Evolutionary conservation across 2,113 vertebrate genomes (phyloP).

Genomic region (Athene noctua): DNA sequence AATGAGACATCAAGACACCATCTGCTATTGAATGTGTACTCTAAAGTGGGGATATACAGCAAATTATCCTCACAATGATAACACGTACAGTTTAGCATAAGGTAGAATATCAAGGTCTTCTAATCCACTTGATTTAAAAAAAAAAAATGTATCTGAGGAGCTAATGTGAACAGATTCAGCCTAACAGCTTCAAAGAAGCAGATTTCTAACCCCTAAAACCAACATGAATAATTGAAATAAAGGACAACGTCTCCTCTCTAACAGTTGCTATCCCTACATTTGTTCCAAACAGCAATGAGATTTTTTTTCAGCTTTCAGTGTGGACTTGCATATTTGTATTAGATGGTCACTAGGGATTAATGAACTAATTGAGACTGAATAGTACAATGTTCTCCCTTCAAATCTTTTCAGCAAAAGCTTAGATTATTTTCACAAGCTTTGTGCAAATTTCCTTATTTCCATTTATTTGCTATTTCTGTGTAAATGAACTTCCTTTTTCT

Average conservation of each 20-base stretch:
- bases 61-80: background rate
- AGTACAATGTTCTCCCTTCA: background rate
- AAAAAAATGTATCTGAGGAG: background rate
- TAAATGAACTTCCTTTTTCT: background rate
- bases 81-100: background rate
- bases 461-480: background rate
- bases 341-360: background rate
- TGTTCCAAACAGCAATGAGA: background rate
- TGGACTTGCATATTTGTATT: background rate
- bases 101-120: background rate
- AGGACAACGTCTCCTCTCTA: background rate
- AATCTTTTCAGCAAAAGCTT: background rate
- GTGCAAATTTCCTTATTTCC: background rate
- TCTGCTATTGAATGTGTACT: background rate
- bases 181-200: background rate
- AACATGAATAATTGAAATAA: background rate
- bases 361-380: background rate
- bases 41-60: background rate
- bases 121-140: background rate
- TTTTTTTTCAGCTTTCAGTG: background rate
- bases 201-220: background rate
- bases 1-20: conserved; percentile 6
- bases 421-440: background rate
- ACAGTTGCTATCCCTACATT: background rate
- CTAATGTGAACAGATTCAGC: background rate